phyloP scores from a whole-genome alignment of 2,113 vertebrate genomes.

The Misgurnus mizolepis region DNA sequence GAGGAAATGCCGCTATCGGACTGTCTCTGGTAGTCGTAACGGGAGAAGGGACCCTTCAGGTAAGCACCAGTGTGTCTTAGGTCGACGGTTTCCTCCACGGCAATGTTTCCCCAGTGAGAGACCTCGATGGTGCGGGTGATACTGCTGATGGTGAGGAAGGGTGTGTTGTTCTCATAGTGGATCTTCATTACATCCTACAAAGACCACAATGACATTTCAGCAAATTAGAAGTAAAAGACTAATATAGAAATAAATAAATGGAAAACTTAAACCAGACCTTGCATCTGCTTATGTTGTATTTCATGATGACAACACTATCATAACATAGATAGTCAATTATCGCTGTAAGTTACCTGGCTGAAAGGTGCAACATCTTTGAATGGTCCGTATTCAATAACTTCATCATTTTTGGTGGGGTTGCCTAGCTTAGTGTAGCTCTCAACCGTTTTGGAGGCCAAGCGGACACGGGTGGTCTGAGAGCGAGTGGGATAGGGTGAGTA shows the following conservation, averaged over 20 bases:
- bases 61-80: constrained; percentile 92
- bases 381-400: constrained; percentile 91
- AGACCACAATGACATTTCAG: neutral
- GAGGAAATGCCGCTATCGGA: constrained; percentile 98
- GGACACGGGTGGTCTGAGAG: constrained; percentile 87
- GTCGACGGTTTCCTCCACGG: constrained; percentile 93
- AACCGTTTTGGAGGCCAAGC: constrained; percentile 89
- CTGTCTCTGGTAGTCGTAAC: constrained; percentile 97
- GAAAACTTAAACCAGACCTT: too few species aligned
- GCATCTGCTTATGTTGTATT: too few species aligned
- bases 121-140: constrained; percentile 94
- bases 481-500: constrained; percentile 90
- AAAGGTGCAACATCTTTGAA: constrained; percentile 86
- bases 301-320: neutral
- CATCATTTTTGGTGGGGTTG: constrained; percentile 87
- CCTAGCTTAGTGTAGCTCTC: constrained; percentile 95
- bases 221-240: neutral
- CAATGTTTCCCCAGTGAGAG: constrained; percentile 98
- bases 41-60: constrained; percentile 95
- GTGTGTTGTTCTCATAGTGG: constrained; percentile 97
- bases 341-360: constrained; percentile 80
- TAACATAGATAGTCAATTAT: neutral
- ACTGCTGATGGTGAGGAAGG: constrained; percentile 93
- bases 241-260: too few species aligned
- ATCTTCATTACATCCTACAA: constrained; percentile 88